Evolutionary conservation across 2,888 invertebrate genomes (phyloP).

Genomic region (Eupithecia inturbata): DNA sequence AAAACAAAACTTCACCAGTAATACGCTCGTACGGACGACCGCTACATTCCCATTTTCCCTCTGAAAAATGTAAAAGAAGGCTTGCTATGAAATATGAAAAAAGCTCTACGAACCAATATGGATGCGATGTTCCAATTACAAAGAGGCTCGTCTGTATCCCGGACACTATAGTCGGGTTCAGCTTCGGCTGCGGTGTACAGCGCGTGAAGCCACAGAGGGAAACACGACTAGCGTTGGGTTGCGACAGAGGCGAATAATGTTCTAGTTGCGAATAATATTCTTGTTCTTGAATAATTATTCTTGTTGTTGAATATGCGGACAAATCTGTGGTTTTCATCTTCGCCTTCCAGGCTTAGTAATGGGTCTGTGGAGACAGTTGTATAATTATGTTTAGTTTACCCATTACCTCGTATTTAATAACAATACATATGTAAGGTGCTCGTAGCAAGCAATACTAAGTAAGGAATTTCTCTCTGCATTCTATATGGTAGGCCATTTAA

Average conservation of each 20-base stretch:
- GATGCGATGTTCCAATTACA: slow-evolving; percentile 66
- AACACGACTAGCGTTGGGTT: not conserved
- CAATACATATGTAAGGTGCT: too few species aligned
- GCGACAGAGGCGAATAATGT: not conserved
- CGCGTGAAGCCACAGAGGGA: slow-evolving; percentile 6
- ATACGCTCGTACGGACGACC: slow-evolving; percentile 24
- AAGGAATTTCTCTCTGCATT: too few species aligned
- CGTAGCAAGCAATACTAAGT: too few species aligned
- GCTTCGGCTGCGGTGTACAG: not conserved
- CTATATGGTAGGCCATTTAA: too few species aligned
- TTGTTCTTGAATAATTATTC: too few species aligned
- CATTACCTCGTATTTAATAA: too few species aligned
- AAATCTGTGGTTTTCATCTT: too few species aligned
- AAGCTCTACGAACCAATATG: slow-evolving; percentile 61
- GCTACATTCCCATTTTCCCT: slow-evolving; percentile 29
- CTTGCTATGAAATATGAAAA: slow-evolving; percentile 66
- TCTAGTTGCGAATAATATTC: not conserved
- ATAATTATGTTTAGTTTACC: too few species aligned
- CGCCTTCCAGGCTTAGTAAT: too few species aligned
- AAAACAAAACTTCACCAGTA: slow-evolving; percentile 16
- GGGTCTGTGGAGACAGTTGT: too few species aligned
- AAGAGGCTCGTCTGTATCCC: slow-evolving; percentile 48
- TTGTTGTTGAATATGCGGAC: too few species aligned
- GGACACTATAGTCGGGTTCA: slow-evolving; percentile 13
- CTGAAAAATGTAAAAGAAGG: slow-evolving; percentile 34